Conservation (phyloP, 2,113 vertebrate genomes). For the Empidonax alnorum region DNA sequence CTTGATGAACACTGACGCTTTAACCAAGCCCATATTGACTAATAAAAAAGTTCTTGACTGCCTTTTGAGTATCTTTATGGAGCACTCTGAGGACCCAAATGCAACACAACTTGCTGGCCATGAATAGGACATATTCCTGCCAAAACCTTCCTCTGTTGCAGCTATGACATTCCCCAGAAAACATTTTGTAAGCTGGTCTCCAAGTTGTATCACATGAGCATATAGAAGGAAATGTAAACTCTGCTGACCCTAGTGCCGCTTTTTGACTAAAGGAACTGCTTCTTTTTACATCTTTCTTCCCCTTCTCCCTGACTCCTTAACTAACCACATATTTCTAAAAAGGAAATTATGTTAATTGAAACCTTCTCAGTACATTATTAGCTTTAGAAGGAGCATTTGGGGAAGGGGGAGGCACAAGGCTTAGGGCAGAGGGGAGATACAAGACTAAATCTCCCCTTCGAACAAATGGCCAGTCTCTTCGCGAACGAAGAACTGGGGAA, state of each 20-base stretch:
- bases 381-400: background rate
- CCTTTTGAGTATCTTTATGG: background rate
- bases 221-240: background rate
- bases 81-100: background rate
- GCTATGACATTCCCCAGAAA: background rate
- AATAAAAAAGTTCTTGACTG: background rate
- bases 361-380: constrained; percentile 46
- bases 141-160: background rate
- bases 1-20: background rate
- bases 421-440: background rate
- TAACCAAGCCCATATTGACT: background rate
- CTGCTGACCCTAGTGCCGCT: background rate
- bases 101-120: background rate
- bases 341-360: constrained; percentile 60
- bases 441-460: constrained; percentile 50
- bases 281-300: background rate
- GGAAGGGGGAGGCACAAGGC: background rate
- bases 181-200: background rate
- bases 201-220: background rate
- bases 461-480: background rate
- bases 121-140: background rate
- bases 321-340: constrained; percentile 14
- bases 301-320: background rate
- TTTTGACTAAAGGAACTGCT: background rate
- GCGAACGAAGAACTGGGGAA: too few relatives aligned